Evolutionary conservation across 2,113 vertebrate species (phyloP), one percentile per base, ranked within the genome.

Genomic region (Muntiacus muntjak): DNA sequence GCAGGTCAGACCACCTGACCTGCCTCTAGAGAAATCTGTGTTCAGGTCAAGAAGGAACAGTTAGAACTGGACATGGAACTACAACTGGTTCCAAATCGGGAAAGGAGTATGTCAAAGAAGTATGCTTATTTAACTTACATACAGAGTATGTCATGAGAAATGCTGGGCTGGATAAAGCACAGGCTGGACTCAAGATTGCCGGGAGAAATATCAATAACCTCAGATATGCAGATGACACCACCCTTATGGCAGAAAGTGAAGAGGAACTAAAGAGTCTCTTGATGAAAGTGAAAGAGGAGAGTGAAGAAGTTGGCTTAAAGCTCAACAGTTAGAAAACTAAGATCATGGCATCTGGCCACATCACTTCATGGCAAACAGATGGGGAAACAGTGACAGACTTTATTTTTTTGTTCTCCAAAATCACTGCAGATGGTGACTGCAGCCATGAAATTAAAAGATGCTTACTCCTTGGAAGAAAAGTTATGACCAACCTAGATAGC

Each of bases 361-460:
- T 67, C 62, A 67, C 33, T n/a, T 9, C 62, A 67, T n/a, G 16
- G 62, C 4, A 67, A 67, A 67, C 9, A 67, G 62, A n/a, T 67
- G 62, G 33, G 33, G 62, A 67, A 67, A 67, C 1, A 67, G 17
- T 36, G 64, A 36, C 16, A 36, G 64, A 36, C 8, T 15, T 64
- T 67, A n/a, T 19, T 67, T 36, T 67, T 0, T 0, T 3, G 17
- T 17, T 17, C 64, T 36, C 17, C 64, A 67, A 67, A 67, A 67
- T 67, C 33, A 36, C 33, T 36, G 7, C 16, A 67, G 64, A n/a
- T 67, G 64, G 33, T 67, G 33, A 67, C 4, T 67, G 1, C 9
- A 67, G 64, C 17, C 1, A 2, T 67, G 33, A 67, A 67, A 67
- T 36, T 10, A 67, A 36, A 36, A 67, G 33, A 36, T 0, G 0